Conservation (phyloP, 2,797 vertebrate genomes). For the Meda fulgida region DNA sequence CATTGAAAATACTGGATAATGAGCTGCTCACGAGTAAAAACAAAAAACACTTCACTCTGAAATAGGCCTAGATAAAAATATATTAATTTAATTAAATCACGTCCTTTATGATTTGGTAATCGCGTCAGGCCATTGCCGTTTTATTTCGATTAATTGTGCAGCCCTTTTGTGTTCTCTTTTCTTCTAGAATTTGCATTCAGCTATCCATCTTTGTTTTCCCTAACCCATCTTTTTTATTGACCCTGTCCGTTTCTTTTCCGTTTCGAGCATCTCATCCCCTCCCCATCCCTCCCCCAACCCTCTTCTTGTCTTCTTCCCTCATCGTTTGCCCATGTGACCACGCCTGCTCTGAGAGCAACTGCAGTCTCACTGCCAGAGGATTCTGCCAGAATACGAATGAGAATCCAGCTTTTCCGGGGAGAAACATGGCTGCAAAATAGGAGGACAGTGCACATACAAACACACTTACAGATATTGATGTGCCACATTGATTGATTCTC, state of each 20-base stretch:
- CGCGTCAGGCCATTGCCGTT: background rate
- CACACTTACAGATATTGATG: slow-evolving; percentile 41
- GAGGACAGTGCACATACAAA: slow-evolving; percentile 43
- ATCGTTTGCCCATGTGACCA: slow-evolving; percentile 55
- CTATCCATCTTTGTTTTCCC: slow-evolving; percentile 51
- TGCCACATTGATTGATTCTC: slow-evolving; percentile 35
- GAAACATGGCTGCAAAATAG: slow-evolving; percentile 30
- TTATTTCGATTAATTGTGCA: background rate
- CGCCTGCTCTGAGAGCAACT: slow-evolving; percentile 54
- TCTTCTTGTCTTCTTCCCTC: slow-evolving; percentile 40
- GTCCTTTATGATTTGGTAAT: background rate
- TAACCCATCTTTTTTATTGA: slow-evolving; percentile 62
- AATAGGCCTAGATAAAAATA: background rate
- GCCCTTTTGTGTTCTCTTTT: slow-evolving; percentile 58
- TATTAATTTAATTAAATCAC: background rate
- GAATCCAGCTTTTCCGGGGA: slow-evolving; percentile 54
- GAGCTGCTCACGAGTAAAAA: background rate
- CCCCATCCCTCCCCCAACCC: slow-evolving; percentile 40
- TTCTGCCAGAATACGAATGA: slow-evolving; percentile 66
- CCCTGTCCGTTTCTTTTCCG: slow-evolving; percentile 61
- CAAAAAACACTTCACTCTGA: background rate
- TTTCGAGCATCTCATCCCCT: slow-evolving; percentile 57
- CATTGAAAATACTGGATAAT: background rate
- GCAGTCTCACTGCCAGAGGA: slow-evolving; percentile 61
- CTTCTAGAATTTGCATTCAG: slow-evolving; percentile 44